Evolutionary conservation across 2,888 invertebrate genomes (phyloP), one percentile per base, ranked within the genome.

Genomic region (Stenurella melanura): DNA sequence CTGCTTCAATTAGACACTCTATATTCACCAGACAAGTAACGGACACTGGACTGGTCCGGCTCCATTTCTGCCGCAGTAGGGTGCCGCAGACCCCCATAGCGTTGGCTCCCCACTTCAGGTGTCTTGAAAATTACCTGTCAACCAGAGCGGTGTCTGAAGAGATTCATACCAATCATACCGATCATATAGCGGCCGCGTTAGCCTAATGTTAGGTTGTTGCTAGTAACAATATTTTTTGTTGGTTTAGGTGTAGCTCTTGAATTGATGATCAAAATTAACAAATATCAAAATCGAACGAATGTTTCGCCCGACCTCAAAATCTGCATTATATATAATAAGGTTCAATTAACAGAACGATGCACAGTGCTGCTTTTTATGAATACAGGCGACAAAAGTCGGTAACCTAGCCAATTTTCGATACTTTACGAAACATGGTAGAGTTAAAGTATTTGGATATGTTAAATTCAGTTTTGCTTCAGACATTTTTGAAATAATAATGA

Each of bases 121-220:
- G 82, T 80, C 83, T 84, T 66, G 83, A 86, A 88, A 89, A 89
- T 88, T 88, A 86, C 87, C 89, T 89, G 89, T 89, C 89, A 89
- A 86, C 87, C 83, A 82, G 77, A 83, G 87, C 85, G 87, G 86
- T 84, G 83, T 83, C 79, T 82, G 80, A 73, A 84, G 84, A 85
- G 81, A 81, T 82, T 81, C 82, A 81, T 81, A 75, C 74, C 60
- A 60, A 60, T 9, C 30, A 34, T 34, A n/a, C 50, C 50, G 15
- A 38, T 76, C 67, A 73, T 77, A 74, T 72, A 68, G 69, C 75
- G 64, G 72, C 75, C 42, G 60, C 60, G 70, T 42, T 70, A 42
- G 34, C 18, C 38, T 60, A 70, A 70, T 60, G 60, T 38, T 38
- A 26, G 42, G 26, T 34, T 50, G 19, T 60, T 70, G 38, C 34